phyloP scores from a whole-genome alignment of 1,140 invertebrate species.

The Schmidtea mediterranea region DNA sequence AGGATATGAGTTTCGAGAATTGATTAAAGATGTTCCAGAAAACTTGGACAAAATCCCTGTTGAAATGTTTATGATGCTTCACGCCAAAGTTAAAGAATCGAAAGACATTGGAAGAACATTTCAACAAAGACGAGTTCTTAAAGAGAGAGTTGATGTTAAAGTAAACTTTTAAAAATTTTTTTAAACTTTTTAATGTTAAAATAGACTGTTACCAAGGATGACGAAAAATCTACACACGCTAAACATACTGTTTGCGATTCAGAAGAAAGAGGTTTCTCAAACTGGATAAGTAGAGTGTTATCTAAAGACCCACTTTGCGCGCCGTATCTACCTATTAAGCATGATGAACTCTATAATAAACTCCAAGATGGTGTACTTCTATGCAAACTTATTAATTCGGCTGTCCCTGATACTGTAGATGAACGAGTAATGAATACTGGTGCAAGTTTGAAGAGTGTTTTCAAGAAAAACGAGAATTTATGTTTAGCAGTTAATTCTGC shows the following conservation, averaged over 20 bases:
- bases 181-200: not conserved
- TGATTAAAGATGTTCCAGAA: not conserved
- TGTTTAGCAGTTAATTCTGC: slow-evolving; percentile 75
- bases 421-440: slow-evolving; percentile 84
- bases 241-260: not conserved
- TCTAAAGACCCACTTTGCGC: not conserved
- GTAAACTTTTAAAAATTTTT: not conserved
- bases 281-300: slow-evolving; percentile 3
- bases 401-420: slow-evolving; percentile 90
- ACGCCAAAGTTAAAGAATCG: slow-evolving; percentile 3
- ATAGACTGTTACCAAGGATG: not conserved
- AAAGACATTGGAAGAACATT: not conserved
- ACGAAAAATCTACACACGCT: not conserved
- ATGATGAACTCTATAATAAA: slow-evolving; percentile 2
- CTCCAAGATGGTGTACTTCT: not conserved
- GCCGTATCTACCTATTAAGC: slow-evolving; percentile 1
- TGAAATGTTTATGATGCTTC: not conserved
- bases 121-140: not conserved
- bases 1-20: slow-evolving; percentile 1
- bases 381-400: slow-evolving; percentile 56
- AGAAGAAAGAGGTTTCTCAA: not conserved
- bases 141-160: not conserved
- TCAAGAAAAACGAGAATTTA: slow-evolving; percentile 51
- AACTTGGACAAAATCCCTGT: not conserved
- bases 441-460: not conserved